Conservation (phyloP, 2,888 invertebrate species). For the Onchidella celtica region DNA sequence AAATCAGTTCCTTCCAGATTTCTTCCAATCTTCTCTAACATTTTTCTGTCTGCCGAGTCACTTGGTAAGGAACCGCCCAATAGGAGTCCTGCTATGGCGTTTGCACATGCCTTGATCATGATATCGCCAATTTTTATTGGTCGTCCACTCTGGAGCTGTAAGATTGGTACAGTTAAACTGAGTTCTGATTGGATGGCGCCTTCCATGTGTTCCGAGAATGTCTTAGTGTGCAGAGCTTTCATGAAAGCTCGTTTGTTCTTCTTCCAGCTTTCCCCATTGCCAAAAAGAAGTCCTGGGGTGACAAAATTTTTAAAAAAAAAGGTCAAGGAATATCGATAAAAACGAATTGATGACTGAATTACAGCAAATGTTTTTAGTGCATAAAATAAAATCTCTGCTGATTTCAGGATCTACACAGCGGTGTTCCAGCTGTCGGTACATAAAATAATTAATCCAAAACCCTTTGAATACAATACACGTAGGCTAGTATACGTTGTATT, state of each 20-base stretch:
- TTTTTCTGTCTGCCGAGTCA: constrained; percentile 43
- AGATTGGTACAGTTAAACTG: not conserved
- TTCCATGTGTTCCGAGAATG: constrained; percentile 46
- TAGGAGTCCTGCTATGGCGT: constrained; percentile 49
- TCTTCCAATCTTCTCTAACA: constrained; percentile 32
- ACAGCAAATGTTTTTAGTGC: too few relatives aligned
- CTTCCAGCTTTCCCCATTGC: constrained; percentile 52
- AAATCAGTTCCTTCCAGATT: constrained; percentile 53
- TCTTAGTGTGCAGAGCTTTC: constrained; percentile 40
- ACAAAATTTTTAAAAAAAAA: too few relatives aligned
- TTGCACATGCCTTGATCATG: constrained; percentile 48
- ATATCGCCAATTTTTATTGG: constrained; percentile 47
- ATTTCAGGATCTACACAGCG: too few relatives aligned
- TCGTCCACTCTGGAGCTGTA: constrained; percentile 4
- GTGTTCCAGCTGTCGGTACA: too few relatives aligned
- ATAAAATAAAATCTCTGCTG: too few relatives aligned
- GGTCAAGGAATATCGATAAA: too few relatives aligned
- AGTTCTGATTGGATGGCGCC: constrained; percentile 45
- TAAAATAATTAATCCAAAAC: too few relatives aligned
- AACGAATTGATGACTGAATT: too few relatives aligned
- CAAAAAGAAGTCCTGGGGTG: constrained; percentile 55
- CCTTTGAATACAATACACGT: too few relatives aligned
- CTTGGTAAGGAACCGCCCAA: constrained; percentile 45
- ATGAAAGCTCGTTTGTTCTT: constrained; percentile 51
- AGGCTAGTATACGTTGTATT: too few relatives aligned